Evolutionary conservation across 2,113 vertebrate species (phyloP).

Genomic region (Cyanoliseus patagonus): DNA sequence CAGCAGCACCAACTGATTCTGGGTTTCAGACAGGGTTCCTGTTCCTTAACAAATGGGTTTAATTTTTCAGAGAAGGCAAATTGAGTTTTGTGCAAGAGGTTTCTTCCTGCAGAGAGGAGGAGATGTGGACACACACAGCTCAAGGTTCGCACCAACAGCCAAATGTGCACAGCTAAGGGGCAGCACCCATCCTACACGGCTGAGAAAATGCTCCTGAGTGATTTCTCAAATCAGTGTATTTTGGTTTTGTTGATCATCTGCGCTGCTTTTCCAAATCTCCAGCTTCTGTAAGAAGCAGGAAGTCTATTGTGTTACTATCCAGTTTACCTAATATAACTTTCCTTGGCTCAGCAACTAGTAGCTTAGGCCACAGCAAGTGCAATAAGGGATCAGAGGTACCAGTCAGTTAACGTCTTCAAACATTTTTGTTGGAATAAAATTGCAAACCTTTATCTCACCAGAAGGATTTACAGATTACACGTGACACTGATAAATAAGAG

Average conservation of each 20-base stretch:
- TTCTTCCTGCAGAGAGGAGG: not conserved
- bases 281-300: not conserved
- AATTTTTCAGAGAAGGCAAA: not conserved
- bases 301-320: not conserved
- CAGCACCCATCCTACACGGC: rapidly evolving
- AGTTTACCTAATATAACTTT: not conserved
- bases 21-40: not conserved
- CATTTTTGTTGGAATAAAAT: conserved; percentile 11
- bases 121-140: rapidly evolving
- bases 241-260: not conserved
- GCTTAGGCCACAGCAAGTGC: not conserved
- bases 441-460: conserved; percentile 3
- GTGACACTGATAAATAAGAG: conserved; percentile 3
- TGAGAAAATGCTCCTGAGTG: not conserved
- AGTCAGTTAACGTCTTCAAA: not conserved
- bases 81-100: not conserved
- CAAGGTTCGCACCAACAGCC: not conserved
- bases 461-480: conserved; percentile 40
- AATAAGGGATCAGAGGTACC: not conserved
- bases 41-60: not conserved
- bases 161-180: not conserved
- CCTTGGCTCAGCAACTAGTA: conserved; percentile 16
- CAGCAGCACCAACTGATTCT: not conserved
- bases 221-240: not conserved
- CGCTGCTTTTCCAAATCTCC: conserved; percentile 10